Evolutionary conservation across 2,113 vertebrate genomes (phyloP).

Genomic region (Silurus glanis): DNA sequence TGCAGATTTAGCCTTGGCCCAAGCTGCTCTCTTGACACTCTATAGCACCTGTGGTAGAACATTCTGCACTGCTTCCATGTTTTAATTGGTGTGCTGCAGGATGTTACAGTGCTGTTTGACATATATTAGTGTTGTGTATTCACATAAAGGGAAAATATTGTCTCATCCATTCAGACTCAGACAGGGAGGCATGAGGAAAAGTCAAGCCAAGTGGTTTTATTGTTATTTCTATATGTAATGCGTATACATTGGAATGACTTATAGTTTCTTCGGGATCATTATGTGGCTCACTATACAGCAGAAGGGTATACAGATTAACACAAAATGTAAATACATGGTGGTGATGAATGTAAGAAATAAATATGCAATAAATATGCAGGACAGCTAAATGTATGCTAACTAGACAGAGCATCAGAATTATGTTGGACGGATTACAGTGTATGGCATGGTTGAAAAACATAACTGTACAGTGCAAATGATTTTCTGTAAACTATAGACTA

Average conservation of each 20-base stretch:
- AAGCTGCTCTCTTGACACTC: conserved; percentile 28
- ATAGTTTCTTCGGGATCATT: neutral
- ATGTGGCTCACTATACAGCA: neutral
- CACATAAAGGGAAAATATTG: conserved; percentile 8
- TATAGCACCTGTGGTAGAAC: conserved; percentile 40
- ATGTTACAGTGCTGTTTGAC: conserved; percentile 8
- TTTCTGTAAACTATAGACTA: neutral
- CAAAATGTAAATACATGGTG: neutral
- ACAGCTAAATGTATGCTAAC: neutral
- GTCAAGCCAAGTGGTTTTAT: neutral
- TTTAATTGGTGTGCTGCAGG: conserved; percentile 38
- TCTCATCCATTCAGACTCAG: conserved; percentile 12
- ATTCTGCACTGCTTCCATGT: conserved; percentile 44
- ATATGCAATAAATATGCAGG: neutral
- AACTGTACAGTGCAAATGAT: neutral
- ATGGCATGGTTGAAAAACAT: neutral
- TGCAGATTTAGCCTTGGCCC: conserved; percentile 52
- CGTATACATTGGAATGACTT: neutral
- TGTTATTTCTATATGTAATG: neutral
- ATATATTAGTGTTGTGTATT: conserved; percentile 30
- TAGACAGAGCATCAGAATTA: neutral
- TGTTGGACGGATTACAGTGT: neutral
- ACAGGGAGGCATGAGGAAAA: neutral
- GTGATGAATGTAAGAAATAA: neutral
- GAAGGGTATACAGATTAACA: neutral